Evolutionary conservation across 1,140 invertebrate species (phyloP), one percentile per base, ranked within the genome.

Genomic region (Penaeus vannamei): DNA sequence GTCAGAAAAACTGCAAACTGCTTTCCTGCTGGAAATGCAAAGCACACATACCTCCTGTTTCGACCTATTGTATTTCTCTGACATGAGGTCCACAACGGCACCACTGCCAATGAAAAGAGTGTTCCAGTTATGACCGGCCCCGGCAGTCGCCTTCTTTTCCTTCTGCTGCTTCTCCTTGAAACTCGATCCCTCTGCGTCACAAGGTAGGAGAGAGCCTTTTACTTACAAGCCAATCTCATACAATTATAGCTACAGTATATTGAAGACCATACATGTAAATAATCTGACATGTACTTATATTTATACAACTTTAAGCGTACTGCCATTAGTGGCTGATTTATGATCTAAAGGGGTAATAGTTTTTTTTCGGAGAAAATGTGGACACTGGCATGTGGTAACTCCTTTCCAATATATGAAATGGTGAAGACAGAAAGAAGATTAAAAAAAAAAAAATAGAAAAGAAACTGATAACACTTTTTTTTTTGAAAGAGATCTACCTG

Each of bases 91-190:
- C 0, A 98, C 98, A 0, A 99, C 96, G 7, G 98, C 98, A 94
- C 99, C 97, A 36, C 96, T 95, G 0, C 98, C 98, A 62, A 99
- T 94, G 93, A 99, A 99, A 19, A 99, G 92, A 0, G 98, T 95
- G 93, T 99, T 99, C 99, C 99, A 99, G 93, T 98, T 99, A 92
- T 98, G 96, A 0, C 97, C 95, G 5, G 95, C 96, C 29, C 95
- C 94, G 0, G 97, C 96, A 91, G 94, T 94, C 53, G 95, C 94
- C 93, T 99, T 99, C 87, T 95, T 92, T 93, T 98, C 95, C 62
- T 96, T 93, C 23, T 95, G 95, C 93, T 99, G 98, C 92, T 98
- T 96, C 91, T 97, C 95, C 93, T 99, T 99, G 91, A 95, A 98
- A 64, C 95, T 95, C 5, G 95, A 92, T 79, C 94, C 94, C 72